These are phyloP conservation scores for Oasisia sp. DNA, from an alignment of 2,888 invertebrate genomes.

Conservation along the genomic window DNA sequence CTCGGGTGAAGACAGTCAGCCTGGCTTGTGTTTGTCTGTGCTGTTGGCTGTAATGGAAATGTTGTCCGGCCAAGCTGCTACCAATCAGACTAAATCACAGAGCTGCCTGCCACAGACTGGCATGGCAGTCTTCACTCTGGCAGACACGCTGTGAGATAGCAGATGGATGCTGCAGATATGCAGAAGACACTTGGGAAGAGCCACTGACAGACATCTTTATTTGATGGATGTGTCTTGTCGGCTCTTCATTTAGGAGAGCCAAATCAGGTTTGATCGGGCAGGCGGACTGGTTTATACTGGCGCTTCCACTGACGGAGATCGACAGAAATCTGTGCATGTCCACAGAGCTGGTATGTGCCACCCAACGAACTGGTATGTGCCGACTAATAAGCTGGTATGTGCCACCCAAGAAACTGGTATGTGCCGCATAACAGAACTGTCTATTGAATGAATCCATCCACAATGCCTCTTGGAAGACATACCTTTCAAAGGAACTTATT, in stretches of 20 bases:
- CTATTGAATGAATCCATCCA: not conserved
- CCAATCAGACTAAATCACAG: not conserved
- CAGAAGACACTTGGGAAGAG: not conserved
- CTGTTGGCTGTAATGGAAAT: not conserved
- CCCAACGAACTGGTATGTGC: not conserved
- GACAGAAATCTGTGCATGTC: not conserved
- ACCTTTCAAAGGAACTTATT: too few relatives aligned
- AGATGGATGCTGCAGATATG: not conserved
- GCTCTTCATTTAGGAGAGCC: not conserved
- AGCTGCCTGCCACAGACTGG: not conserved
- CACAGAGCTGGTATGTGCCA: not conserved
- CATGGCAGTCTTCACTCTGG: not conserved
- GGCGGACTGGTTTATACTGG: not conserved
- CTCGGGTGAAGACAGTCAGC: not conserved
- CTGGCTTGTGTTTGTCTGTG: not conserved
- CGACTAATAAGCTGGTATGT: not conserved
- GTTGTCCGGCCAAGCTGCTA: not conserved
- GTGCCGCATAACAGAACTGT: too few relatives aligned
- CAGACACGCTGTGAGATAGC: not conserved
- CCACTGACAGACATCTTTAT: slow-evolving; percentile 8
- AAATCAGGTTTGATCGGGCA: not conserved
- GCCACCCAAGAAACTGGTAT: not conserved
- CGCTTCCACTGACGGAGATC: not conserved
- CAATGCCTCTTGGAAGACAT: not conserved
- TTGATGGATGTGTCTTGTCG: not conserved